phyloP scores from a whole-genome alignment of 2,888 invertebrate genomes.

The Drosophila subquinaria region DNA sequence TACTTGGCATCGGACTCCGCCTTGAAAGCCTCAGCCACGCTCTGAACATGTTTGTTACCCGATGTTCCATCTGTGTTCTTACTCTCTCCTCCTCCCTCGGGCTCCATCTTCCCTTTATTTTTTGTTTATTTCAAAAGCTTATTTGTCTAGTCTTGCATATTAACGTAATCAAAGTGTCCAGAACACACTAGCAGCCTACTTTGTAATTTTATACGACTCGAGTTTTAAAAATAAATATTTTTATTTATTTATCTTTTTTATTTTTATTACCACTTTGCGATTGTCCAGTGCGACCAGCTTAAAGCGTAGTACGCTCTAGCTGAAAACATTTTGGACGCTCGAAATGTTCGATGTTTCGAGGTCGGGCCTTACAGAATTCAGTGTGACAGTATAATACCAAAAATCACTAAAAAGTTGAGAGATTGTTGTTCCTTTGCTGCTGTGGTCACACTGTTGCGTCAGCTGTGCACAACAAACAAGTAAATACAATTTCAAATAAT shows the following conservation, averaged over 20 bases:
- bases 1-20: conserved; percentile 84
- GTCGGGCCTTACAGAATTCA: too few species aligned
- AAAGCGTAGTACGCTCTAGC: too few species aligned
- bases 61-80: neutral
- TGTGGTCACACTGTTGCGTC: too few species aligned
- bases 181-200: conserved; percentile 28
- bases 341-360: too few species aligned
- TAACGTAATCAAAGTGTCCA: neutral
- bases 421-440: too few species aligned
- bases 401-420: too few species aligned
- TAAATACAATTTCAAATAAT: too few species aligned
- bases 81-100: conserved; percentile 23
- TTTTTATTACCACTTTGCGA: neutral
- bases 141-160: conserved; percentile 31
- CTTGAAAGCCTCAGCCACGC: conserved; percentile 42
- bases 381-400: too few species aligned
- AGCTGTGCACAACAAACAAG: too few species aligned
- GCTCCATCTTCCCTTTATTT: conserved; percentile 26
- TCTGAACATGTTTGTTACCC: conserved; percentile 6
- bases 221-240: conserved; percentile 21
- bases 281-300: conserved; percentile 26
- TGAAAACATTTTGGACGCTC: too few species aligned
- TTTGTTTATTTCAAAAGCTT: conserved; percentile 12
- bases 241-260: conserved; percentile 23
- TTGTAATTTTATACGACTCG: neutral